Evolutionary conservation across 2,888 invertebrate genomes (phyloP), one percentile per base, ranked within the genome.

Genomic region (Chironomus tentans): DNA sequence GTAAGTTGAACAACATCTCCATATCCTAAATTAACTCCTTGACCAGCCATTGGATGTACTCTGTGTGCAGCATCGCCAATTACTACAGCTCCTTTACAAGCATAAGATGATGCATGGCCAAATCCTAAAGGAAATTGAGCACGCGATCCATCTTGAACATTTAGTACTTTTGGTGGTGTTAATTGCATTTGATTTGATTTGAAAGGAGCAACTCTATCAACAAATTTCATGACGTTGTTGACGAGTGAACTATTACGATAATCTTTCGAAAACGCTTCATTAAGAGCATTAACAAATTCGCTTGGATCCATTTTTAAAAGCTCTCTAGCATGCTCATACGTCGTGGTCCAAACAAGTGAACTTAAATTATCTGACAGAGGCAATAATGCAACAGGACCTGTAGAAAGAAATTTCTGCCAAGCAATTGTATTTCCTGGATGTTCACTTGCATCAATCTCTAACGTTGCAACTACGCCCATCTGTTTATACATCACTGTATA

Each of bases 11-110:
- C 85, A 0, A 97, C 91, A 85, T 99, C 99, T 6, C 95, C 95
- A 82, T 98, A 97, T 1, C 99, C 99, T 68, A 99, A 86, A 86
- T 99, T 99, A 0, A 98, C 95, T 6, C 99, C 99, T 85, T 98
- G 98, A 0, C 98, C 98, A 50, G 98, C 98, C 78, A 99, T 83
- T 0, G 98, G 98, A 84, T 99, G 98, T 21, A 98, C 89, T 78
- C 96, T 87, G 85, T 98, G 93, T 0, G 94, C 92, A 62, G 95
- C 93, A 83, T 95, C 95, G 0, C 93, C 98, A 70, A 98, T 88
- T 1, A 98, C 86, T 13, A 90, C 97, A 5, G 92, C 91, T 4
- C 95, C 90, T 4, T 89, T 87, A n/a, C 87, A 87, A 0, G 94
- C 90, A 82, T 98, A 99, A 79, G 91, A 88, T 0, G 92, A 89